phyloP scores from a whole-genome alignment of 2,113 vertebrate genomes.

The Pachyramphus minor region DNA sequence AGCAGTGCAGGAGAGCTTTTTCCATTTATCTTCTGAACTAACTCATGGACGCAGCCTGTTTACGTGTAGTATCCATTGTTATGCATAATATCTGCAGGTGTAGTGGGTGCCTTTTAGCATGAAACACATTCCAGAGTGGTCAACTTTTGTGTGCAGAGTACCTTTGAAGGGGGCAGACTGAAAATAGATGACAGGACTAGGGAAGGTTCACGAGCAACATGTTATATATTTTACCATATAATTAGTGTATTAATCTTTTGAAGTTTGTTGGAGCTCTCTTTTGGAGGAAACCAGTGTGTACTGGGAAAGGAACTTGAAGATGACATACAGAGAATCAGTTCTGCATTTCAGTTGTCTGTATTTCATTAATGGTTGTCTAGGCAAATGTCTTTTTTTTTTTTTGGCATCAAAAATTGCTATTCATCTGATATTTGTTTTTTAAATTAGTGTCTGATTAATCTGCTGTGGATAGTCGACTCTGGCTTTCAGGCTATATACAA shows the following conservation, averaged over 20 bases:
- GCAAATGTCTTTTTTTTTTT: neutral
- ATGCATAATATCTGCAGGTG: neutral
- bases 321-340: neutral
- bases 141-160: neutral
- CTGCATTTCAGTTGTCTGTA: neutral
- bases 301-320: neutral
- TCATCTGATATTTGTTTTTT: neutral
- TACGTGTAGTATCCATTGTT: fast-evolving
- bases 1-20: neutral
- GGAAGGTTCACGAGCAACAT: neutral
- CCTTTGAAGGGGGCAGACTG: neutral
- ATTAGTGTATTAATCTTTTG: neutral
- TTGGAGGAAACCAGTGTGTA: neutral
- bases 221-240: fast-evolving
- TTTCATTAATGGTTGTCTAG: neutral
- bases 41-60: neutral
- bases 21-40: neutral
- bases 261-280: neutral
- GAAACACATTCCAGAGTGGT: neutral
- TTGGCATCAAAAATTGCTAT: neutral
- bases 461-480: neutral
- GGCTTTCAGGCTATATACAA: neutral
- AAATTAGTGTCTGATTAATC: neutral
- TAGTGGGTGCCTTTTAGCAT: neutral
- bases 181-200: neutral